Base-by-base conservation (phyloP, 1,140 invertebrate genomes). In the Atopsyche davidsoni region DNA sequence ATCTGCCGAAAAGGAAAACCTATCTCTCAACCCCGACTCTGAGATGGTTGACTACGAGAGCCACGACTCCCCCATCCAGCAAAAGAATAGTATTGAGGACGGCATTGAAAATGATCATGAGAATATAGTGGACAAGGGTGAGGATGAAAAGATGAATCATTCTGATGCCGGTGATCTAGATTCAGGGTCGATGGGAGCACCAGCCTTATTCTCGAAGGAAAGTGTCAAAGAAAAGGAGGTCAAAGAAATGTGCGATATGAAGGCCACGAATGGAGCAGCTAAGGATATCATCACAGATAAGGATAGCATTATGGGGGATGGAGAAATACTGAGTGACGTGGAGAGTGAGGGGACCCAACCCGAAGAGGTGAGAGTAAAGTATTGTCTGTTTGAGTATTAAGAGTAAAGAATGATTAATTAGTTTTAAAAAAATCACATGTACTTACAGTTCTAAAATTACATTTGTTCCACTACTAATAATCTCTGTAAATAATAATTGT, bases 271-370 rank as follows among this genome's bases (percentile, higher is more conserved):
- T 21, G 47, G 47, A 6, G 39, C 39, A 11, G 24, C 46, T 1
- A 19, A 14, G 17, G 16, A 24, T 3, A 46, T 38, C 2, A 38
- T 42, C 14, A 43, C 31, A 2, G 71, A 73, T 38, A 71, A 71
- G 55, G 69, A 73, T 44, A 72, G 70, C 25, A 68, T 72, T 9
- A 70, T 70, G 57, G 72, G 69, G 0, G 70, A 72, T 23, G 64
- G 64, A 25, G 70, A 72, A 40, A 63, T 64, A 7, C 45, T 72
- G 61, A 90, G 87, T 58, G 87, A 89, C 53, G 82, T 90, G 58
- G 89, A 92, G 59, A 92, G 86, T 60, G 87, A 89, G 60, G 85
- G 85, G 1, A 89, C 86, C 10, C 86, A 87, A 60, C 85, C 86
- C 0, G 87, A 89, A 65, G 86, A 89, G 75, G 82, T 83, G 62